Base-by-base conservation (phyloP, 2,113 vertebrate species). In the Thamnaconus septentrionalis region DNA sequence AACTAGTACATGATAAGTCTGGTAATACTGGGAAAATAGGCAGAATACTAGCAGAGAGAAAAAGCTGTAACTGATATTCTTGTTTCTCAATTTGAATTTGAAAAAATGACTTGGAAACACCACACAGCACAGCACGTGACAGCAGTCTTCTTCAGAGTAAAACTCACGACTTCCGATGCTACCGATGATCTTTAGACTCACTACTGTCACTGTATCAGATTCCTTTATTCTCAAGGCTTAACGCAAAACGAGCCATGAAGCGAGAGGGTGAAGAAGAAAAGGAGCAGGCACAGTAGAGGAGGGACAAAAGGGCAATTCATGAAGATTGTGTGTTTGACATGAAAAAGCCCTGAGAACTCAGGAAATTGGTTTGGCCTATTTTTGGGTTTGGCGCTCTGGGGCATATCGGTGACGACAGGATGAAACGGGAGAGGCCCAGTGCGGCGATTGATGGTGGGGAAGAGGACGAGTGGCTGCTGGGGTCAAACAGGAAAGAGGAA, bases 381-480 rank as follows among this genome's bases (percentile, higher is more conserved):
- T 83, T 56, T 61, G 55, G 58, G 68, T 18, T 4, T 6, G 65
- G 78, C 76, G 72, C 82, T 75, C 54, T 67, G 18, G 78, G 84
- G 82, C 64, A 76, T 88, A 89, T 89, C 84, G 53, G 64, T 87
- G 67, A 71, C 88, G 62, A 54, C 31, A 57, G 55, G 59, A 55
- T 80, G 84, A 87, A 87, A 89, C 10, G 8, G 47, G 78, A 89
- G 83, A 84, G 18, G 71, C 83, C 0, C 3, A 77, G 79, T 61
- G 64, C 49, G 41, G 61, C 11, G 1, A 60, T 51, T 51, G 61
- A 76, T 61, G 57, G 55, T 59, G 49, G 51, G 7, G 18, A 59
- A 60, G 68, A 44, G 39, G 66, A 72, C 48, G 53, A 55, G 57
- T 70, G 65, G 50, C 69, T 64, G 62, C 10, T 64, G 18, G 77